Conservation (phyloP, 2,113 vertebrate genomes). For the Actenoides lindsayi region DNA sequence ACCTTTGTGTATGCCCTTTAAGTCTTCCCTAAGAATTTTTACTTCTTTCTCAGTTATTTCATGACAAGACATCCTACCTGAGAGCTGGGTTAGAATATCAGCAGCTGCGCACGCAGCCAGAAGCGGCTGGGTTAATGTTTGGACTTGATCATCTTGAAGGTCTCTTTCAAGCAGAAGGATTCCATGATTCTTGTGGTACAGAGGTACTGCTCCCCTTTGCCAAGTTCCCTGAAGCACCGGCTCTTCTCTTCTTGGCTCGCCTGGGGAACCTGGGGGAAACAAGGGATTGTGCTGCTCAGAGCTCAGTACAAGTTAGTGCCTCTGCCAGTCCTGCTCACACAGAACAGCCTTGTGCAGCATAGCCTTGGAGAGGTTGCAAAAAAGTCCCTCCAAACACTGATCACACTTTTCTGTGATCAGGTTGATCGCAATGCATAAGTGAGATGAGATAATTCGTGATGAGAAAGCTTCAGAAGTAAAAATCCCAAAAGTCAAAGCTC, state of each 20-base stretch:
- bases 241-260: background rate
- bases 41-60: background rate
- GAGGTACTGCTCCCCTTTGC: background rate
- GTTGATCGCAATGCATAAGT: background rate
- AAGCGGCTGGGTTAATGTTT: background rate
- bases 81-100: conserved; percentile 4
- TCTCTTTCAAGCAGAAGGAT: background rate
- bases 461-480: background rate
- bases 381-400: background rate
- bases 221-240: background rate
- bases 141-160: background rate
- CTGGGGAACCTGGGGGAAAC: background rate
- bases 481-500: background rate
- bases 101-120: background rate
- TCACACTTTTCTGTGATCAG: background rate
- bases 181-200: background rate
- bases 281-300: background rate
- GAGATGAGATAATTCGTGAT: background rate
- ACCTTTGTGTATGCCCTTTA: background rate
- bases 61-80: conserved; percentile 37
- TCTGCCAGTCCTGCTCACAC: background rate
- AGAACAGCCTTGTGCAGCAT: background rate
- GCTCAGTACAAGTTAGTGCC: too few species aligned
- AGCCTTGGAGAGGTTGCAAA: background rate
- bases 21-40: background rate